Base-by-base conservation (phyloP, 2,113 vertebrate genomes). In the Sardina pilchardus region DNA sequence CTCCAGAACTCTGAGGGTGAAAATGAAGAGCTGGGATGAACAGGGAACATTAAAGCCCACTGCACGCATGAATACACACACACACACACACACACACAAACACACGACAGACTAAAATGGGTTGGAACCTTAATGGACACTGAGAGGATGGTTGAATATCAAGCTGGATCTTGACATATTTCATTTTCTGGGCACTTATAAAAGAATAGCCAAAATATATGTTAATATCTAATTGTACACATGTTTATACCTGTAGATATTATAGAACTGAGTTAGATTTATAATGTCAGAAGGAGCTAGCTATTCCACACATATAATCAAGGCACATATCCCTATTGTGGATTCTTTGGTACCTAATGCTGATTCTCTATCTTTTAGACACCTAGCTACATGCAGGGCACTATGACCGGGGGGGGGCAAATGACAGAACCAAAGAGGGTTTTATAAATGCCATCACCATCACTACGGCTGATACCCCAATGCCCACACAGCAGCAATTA, bases 161-260 rank as follows among this genome's bases (percentile, higher is more conserved):
- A 95, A 96, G 95, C 95, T 95, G 95, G 95, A 95, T 91, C 95
- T 96, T 95, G 95, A 95, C 90, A 88, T 90, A 26, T 84, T 90
- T 78, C 71, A 78, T 34, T 88, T 82, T 86, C 85, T 85, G 78
- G 87, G 90, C 89, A 92, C 90, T 93, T 90, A 90, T 87, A 88
- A 87, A 91, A 90, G 85, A 67, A 84, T 87, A 83, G 81, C 82
- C 63, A 16, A 50, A 43, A 84, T 44, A 81, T 26, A 83, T 53
- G 14, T 81, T 85, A 86, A 84, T 85, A 88, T 83, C 71, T 78
- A 17, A 78, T 4, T 84, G 85, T 85, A 86, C 81, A 86, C 39
- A 24, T 53, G 83, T 87, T 88, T 89, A 89, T 88, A 85, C 45
- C 87, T 50, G 56, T 82, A 44, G 78, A 81, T 78, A 81, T 84